Evolutionary conservation across 2,113 vertebrate species (phyloP).

Genomic region (Thamnaconus septentrionalis): DNA sequence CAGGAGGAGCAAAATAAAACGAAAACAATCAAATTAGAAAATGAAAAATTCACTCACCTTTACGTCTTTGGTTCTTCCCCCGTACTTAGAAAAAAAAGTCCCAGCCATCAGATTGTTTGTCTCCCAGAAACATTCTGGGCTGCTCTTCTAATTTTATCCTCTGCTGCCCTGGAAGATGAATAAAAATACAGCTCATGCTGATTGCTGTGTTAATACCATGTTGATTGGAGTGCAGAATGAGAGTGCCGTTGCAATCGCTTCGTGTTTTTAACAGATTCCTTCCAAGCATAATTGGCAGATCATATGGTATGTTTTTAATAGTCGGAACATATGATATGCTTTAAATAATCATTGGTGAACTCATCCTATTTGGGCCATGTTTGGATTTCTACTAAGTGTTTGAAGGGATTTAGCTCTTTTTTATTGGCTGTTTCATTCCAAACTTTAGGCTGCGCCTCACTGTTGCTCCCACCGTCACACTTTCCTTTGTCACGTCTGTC

Average conservation of each 20-base stretch:
- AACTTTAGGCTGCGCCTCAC: background rate
- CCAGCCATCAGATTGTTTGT: conserved; percentile 57
- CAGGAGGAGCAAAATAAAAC: conserved; percentile 56
- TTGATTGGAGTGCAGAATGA: conserved; percentile 33
- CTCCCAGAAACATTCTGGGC: conserved; percentile 40
- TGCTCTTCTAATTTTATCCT: conserved; percentile 69
- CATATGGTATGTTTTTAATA: too few relatives aligned
- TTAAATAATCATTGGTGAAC: too few relatives aligned
- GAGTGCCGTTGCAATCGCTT: conserved; percentile 36
- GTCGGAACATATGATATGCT: too few relatives aligned
- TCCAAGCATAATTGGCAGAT: conserved; percentile 4
- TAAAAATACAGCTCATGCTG: conserved; percentile 35
- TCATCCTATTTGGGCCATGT: too few relatives aligned
- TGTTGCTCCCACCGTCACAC: background rate
- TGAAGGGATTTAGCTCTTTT: too few relatives aligned
- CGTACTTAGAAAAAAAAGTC: conserved; percentile 71
- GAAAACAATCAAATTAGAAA: conserved; percentile 65
- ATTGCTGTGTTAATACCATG: conserved; percentile 39
- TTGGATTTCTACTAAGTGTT: too few relatives aligned
- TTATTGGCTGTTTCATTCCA: conserved; percentile 5
- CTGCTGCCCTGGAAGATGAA: conserved; percentile 52
- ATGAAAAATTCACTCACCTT: conserved; percentile 61
- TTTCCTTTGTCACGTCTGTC: conserved; percentile 6
- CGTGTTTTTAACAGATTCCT: conserved; percentile 34
- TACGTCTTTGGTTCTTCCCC: conserved; percentile 58